A percentile compares a stretch with the other conserved stretches of the same genome.
phyloP scores from a whole-genome alignment of 2,888 invertebrate genomes.

The Miltochrista miniata region DNA sequence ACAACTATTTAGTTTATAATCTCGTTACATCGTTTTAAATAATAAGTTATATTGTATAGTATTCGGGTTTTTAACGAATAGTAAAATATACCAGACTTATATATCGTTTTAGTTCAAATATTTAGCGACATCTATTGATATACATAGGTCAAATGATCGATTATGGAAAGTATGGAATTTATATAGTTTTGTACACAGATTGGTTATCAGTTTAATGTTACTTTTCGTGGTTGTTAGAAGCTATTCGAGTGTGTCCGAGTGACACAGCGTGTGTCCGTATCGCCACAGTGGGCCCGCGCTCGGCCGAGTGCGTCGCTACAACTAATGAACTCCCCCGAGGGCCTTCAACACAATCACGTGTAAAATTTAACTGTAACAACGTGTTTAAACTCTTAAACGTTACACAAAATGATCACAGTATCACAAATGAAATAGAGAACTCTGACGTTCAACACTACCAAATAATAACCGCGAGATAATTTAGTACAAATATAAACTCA shows the following conservation, averaged over 20 bases:
- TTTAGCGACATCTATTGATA: background rate
- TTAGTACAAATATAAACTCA: conserved; percentile 39
- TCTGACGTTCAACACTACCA: conserved; percentile 38
- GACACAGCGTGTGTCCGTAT: too few relatives aligned
- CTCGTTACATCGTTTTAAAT: background rate
- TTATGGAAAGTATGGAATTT: background rate
- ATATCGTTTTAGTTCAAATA: background rate
- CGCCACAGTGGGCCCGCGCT: conserved; percentile 11
- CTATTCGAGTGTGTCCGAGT: too few relatives aligned
- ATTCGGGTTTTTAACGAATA: background rate
- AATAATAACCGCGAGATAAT: conserved; percentile 34
- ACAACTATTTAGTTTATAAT: background rate
- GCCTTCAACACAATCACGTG: conserved; percentile 63
- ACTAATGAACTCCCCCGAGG: conserved; percentile 38
- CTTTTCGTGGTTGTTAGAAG: background rate
- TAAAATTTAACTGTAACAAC: conserved; percentile 75
- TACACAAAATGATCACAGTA: conserved; percentile 77
- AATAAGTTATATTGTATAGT: background rate
- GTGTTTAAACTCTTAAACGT: conserved; percentile 75
- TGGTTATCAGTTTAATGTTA: background rate
- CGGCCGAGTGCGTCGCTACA: background rate
- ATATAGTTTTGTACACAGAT: background rate
- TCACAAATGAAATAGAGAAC: conserved; percentile 78
- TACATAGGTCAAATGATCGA: background rate
- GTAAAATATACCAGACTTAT: background rate